These are phyloP conservation scores for Pachyramphus minor DNA, from an alignment of 2,113 vertebrate species.

Conservation along the genomic window DNA sequence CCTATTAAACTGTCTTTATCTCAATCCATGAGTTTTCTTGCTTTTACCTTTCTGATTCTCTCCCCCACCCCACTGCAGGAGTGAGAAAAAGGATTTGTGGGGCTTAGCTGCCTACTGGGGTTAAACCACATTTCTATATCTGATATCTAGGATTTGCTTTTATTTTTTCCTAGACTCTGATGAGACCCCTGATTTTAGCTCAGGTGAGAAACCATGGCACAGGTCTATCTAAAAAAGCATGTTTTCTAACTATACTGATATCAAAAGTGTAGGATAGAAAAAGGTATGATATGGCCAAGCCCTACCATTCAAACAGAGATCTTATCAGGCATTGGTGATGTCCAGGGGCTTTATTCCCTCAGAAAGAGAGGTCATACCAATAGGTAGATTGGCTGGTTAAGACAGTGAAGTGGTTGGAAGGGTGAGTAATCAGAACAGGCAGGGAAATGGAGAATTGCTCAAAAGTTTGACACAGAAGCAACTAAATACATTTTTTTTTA, in stretches of 20 bases:
- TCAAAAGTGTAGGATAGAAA: no score
- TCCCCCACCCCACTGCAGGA: not conserved
- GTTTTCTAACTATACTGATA: not conserved
- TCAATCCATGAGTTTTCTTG: no score
- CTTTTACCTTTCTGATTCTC: not conserved
- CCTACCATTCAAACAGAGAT: no score
- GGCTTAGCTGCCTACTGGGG: not conserved
- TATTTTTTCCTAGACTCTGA: not conserved
- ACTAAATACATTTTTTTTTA: not conserved
- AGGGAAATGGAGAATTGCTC: not conserved
- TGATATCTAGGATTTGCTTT: not conserved
- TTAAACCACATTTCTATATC: not conserved
- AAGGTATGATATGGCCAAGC: no score
- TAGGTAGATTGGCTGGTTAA: no score
- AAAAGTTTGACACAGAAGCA: not conserved
- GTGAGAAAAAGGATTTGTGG: not conserved
- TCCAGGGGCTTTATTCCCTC: no score
- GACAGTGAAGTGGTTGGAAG: no score
- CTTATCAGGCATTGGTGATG: no score
- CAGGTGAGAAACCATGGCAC: not conserved
- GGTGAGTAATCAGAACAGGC: not conserved
- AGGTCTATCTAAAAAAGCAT: not conserved
- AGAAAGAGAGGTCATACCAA: no score
- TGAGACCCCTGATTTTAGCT: not conserved
- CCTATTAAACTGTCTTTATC: no score